Percentiles rank a stretch among this genome's conserved stretches.
These are phyloP conservation scores for Chelonoidis abingdonii DNA, from an alignment of 2,113 vertebrate species.

Conservation along the genomic window DNA sequence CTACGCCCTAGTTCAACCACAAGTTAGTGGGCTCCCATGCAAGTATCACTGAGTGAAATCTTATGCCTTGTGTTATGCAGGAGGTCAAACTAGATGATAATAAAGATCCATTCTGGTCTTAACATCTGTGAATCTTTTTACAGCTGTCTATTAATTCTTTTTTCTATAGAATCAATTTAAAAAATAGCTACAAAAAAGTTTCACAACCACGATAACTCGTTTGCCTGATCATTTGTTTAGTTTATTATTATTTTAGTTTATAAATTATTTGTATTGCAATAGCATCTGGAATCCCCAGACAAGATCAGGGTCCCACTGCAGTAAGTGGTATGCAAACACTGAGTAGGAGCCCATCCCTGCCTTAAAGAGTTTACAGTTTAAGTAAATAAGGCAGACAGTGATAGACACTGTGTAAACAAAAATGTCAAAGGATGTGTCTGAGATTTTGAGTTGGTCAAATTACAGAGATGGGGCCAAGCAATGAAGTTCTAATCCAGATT, in stretches of 20 bases:
- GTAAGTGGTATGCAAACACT: background rate
- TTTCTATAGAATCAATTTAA: slow-evolving; percentile 7
- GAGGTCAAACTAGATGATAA: background rate
- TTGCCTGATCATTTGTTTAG: slow-evolving; percentile 25
- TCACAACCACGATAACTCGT: slow-evolving; percentile 22
- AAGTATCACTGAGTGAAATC: background rate
- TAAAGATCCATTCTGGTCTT: background rate
- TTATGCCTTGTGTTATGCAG: background rate
- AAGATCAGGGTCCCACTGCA: slow-evolving; percentile 32
- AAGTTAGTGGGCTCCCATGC: background rate
- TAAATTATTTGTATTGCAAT: slow-evolving; percentile 15
- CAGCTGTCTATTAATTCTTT: slow-evolving; percentile 27
- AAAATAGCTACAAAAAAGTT: slow-evolving; percentile 29
- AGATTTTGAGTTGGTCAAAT: background rate
- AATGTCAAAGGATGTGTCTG: background rate
- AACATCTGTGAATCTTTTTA: slow-evolving; percentile 25
- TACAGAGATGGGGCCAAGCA: background rate
- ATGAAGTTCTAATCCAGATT: background rate
- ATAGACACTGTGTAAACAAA: slow-evolving; percentile 14
- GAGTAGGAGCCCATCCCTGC: background rate
- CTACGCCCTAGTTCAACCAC: background rate
- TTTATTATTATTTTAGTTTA: slow-evolving; percentile 42
- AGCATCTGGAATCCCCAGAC: background rate
- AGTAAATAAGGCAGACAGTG: slow-evolving; percentile 8
- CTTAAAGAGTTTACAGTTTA: background rate